Base-by-base conservation (phyloP, 1,140 invertebrate genomes). In the Lerema accius region DNA sequence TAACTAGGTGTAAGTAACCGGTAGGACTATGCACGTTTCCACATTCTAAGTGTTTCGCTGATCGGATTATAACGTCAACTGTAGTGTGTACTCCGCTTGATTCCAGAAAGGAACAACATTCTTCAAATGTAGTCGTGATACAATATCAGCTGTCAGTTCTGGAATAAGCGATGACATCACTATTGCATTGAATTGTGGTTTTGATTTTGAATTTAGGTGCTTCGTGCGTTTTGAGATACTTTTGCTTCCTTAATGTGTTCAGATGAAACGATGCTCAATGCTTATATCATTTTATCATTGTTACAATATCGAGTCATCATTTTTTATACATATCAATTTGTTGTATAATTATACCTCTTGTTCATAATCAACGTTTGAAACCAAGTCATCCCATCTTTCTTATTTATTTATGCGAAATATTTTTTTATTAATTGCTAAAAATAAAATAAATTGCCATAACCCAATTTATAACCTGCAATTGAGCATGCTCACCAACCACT, bases 221-320 rank as follows among this genome's bases (percentile, higher is more conserved):
- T 78, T 82, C 65, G 61, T 66, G 70, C 53, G 65, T 76, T 74
- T 74, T 62, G 55, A 67, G 42, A 70, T 81, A 80, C 69, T 80
- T 84, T 72, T 82, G 82, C 86, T 86, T 82, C 86, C 80, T 84
- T 73, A 69, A 84, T 89, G 86, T 89, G 84, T 86, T 89, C 86
- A 84, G 81, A 71, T 73, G 69, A 75, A 80, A 84, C 71, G 80
- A 74, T 85, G 82, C 84, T 86, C 86, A 86, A 78, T 77, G 71
- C 69, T 72, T 62, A 65, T 71, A 58, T 78, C 64, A 62, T 65
- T 55, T 63, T 63, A 37, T 37, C 35, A n/a, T 37, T 69, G 49
- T 63, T 49, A 9, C 16, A n/a, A 60, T 48, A 11, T 15, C 35
- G 49, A 28, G 32, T 65, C 23, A 32, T 17, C 28, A 16, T 46